Base-by-base conservation (phyloP, 2,113 vertebrate genomes). In the Trogon melanurus region DNA sequence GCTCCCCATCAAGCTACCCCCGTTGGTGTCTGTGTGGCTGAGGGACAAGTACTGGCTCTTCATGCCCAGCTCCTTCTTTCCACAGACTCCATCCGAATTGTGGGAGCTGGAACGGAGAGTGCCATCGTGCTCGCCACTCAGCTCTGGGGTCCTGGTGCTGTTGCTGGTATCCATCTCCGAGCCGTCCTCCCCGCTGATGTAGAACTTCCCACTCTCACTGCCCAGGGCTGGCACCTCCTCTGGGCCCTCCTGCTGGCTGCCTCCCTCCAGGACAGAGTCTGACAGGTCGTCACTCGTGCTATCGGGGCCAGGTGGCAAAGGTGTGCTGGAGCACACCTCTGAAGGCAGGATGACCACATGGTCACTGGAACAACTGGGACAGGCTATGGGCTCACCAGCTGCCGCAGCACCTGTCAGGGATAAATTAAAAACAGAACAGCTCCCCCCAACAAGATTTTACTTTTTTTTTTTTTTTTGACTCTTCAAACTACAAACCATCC, bases 321-420 rank as follows among this genome's bases (percentile, higher is more conserved):
- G 98, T 1, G 97, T 98, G 36, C 98, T 98, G 93, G 96, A 97
- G 93, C 87, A 97, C 51, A 36, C 96, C 95, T 91, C 85, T 50
- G 74, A 91, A 20, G 98, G 97, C 79, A 99, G 96, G 93, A 99
- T 98, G 69, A 99, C 98, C 87, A 99, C 98, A 7, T 99, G 99
- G 91, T 99, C 98, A 76, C 99, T 99, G 6, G 98, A 98, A 96
- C 99, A 99, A 85, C 96, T 97, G 34, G 99, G 99, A 97, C 99
- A 99, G 91, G 96, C 56, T 11, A 95, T 58, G 34, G 79, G 36
- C 14, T 91, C 94, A 48, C 61, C 54, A 67, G 47, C 75, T 66
- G 26, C 88, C 74, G 89, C 53, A 78, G 78, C 11, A 61, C 58
- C 96, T 97, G 95, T 38, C 10, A 76, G 14, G 8, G 20, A 73